These are phyloP conservation scores for Tetrapedia diversipes DNA, from an alignment of 2,888 invertebrate species.

Conservation along the genomic window DNA sequence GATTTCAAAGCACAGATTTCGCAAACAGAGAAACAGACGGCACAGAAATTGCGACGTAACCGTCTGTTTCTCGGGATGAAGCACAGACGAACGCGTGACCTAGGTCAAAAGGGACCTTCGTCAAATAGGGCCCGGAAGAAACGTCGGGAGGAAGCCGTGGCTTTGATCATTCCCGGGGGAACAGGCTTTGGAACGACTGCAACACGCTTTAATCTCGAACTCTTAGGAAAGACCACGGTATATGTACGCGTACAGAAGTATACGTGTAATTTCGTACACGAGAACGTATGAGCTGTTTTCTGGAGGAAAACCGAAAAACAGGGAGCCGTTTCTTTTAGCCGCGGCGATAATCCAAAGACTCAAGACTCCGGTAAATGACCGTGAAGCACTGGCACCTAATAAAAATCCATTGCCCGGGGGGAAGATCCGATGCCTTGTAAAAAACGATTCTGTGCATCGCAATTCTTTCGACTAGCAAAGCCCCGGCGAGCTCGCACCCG, in stretches of 20 bases:
- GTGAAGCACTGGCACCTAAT: not conserved
- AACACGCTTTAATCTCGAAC: slow-evolving; percentile 24
- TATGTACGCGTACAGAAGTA: not conserved
- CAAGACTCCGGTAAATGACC: slow-evolving; percentile 1
- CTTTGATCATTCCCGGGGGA: slow-evolving; percentile 19
- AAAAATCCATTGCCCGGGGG: slow-evolving; percentile 10
- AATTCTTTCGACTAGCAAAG: slow-evolving; percentile 28
- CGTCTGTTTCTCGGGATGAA: not conserved
- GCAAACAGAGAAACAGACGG: not conserved
- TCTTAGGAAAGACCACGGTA: not conserved
- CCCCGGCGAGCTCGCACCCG: slow-evolving; percentile 2
- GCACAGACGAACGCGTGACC: not conserved
- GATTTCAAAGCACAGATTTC: not conserved
- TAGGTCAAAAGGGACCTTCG: slow-evolving; percentile 23
- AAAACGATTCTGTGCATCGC: slow-evolving; percentile 26
- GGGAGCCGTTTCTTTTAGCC: not conserved
- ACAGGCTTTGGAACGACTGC: not conserved
- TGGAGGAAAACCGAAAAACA: not conserved
- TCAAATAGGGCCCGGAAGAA: slow-evolving; percentile 38
- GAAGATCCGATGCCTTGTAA: slow-evolving; percentile 12
- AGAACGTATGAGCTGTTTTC: not conserved
- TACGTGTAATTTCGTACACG: not conserved
- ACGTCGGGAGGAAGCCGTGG: slow-evolving; percentile 4
- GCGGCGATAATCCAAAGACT: slow-evolving; percentile 25
- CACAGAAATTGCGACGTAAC: not conserved